phyloP scores from a whole-genome alignment of 2,797 vertebrate species.

The Odontamblyopus lacepedii region DNA sequence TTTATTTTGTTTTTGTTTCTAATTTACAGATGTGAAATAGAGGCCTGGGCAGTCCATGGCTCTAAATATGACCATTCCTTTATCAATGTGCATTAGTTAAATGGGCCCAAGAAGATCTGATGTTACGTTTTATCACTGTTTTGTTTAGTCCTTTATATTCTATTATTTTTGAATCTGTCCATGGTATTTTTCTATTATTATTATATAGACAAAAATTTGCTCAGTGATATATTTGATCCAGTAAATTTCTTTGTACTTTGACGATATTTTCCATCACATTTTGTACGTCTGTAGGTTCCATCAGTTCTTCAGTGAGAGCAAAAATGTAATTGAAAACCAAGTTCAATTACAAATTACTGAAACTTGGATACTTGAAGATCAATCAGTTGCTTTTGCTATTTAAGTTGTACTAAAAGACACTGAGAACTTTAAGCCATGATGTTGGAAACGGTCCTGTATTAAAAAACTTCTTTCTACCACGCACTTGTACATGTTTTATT shows the following conservation, averaged over 20 bases:
- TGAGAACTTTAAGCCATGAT: slow-evolving; percentile 61
- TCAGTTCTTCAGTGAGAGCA: too few relatives aligned
- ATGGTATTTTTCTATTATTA: too few relatives aligned
- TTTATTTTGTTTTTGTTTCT: slow-evolving; percentile 20
- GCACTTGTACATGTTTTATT: slow-evolving; percentile 50
- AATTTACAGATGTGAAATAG: slow-evolving; percentile 29
- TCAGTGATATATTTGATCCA: too few relatives aligned
- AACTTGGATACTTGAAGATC: slow-evolving; percentile 31
- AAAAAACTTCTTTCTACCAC: slow-evolving; percentile 65
- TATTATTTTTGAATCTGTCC: slow-evolving; percentile 20
- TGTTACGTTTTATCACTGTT: slow-evolving; percentile 27
- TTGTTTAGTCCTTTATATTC: slow-evolving; percentile 15
- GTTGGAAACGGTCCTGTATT: slow-evolving; percentile 63
- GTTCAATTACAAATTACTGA: not conserved
- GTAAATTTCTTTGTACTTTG: too few relatives aligned
- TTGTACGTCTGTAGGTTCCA: too few relatives aligned
- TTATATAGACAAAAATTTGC: too few relatives aligned
- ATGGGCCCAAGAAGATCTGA: slow-evolving; percentile 16
- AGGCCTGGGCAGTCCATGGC: slow-evolving; percentile 14
- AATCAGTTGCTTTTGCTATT: slow-evolving; percentile 47
- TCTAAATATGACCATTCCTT: slow-evolving; percentile 39
- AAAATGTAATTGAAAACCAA: slow-evolving; percentile 50
- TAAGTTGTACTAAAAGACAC: slow-evolving; percentile 51
- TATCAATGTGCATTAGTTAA: slow-evolving; percentile 19
- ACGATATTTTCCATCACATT: too few relatives aligned